A percentile compares a stretch with the other conserved stretches of the same genome.
Conservation (phyloP, 1,140 invertebrate genomes). For the Cyrtorhinus lividipennis region DNA sequence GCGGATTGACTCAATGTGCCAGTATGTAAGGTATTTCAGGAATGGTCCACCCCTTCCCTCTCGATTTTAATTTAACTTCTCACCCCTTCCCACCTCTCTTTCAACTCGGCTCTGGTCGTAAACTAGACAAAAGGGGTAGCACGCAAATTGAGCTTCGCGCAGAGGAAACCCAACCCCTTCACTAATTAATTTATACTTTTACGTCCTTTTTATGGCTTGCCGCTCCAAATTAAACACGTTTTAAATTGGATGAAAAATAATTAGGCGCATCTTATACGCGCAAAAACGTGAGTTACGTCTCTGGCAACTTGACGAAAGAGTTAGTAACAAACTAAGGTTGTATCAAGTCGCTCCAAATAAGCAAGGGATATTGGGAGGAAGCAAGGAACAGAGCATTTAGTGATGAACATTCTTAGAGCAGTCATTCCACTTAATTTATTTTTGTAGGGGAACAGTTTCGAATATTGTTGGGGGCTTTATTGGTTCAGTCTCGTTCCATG, state of each 20-base stretch:
- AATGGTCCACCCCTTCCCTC: slow-evolving; percentile 1
- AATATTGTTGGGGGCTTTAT: too few species aligned
- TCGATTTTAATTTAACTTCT: slow-evolving; percentile 16
- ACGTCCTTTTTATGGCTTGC: slow-evolving; percentile 13
- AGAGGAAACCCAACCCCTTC: not conserved
- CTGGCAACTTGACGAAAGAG: not conserved
- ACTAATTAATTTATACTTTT: slow-evolving; percentile 17
- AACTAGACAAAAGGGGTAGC: slow-evolving; percentile 15
- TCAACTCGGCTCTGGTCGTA: not conserved
- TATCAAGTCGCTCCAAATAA: too few species aligned
- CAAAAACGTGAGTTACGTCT: not conserved
- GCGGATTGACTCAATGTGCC: slow-evolving; percentile 7
- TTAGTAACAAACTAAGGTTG: too few species aligned
- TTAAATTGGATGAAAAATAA: slow-evolving; percentile 12
- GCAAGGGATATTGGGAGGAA: too few species aligned
- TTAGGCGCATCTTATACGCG: not conserved
- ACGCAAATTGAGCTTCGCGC: slow-evolving; percentile 10
- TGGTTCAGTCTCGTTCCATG: too few species aligned
- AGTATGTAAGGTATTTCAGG: slow-evolving; percentile 11
- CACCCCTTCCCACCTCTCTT: not conserved
- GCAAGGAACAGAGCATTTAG: too few species aligned
- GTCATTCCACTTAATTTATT: too few species aligned
- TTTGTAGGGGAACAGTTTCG: too few species aligned
- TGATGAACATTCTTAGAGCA: too few species aligned
- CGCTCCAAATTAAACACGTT: slow-evolving; percentile 12